Base-by-base conservation (phyloP, 1,140 invertebrate species). In the Drosophila bocki region DNA sequence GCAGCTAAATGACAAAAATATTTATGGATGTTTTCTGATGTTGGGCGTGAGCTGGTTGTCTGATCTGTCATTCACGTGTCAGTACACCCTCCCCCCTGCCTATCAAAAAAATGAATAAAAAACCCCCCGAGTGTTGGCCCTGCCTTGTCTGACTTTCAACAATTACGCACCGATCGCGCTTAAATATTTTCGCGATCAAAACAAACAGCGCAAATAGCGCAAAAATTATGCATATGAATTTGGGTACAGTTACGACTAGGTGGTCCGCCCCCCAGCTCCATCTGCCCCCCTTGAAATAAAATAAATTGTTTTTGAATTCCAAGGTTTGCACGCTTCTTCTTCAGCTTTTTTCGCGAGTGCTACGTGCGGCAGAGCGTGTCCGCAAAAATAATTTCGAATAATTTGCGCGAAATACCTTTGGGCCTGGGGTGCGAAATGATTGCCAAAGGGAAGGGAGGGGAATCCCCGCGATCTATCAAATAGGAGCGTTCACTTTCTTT, bases 11-110 rank as follows among this genome's bases (percentile, higher is more conserved):
- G 84, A 88, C 85, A 84, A 88, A 88, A 90, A 88, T 88, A 88
- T 88, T 88, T 88, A 88, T 90, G 81, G 84, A 88, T 84, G 80
- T 80, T 80, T 84, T 78, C 62, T 71, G 59, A 75, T 82, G 75
- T 60, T 82, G 83, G 68, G 59, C 83, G 83, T 88, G 85, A 84
- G 72, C 44, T 80, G 84, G 54, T 71, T 88, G 48, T 77, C 51
- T 75, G 82, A 90, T 90, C 83, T 77, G 42, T 76, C 80, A 87
- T 58, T 72, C 76, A 75, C 59, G 45, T 72, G 59, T 62, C 75
- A 41, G 15, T 22, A 41, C 68, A 60, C 51, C 72, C 22, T 8
- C 48, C 15, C 41, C 37, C 12, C 65, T 17, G 2, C 47, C 47
- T 11, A 29, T 29, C 2, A 7, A 13, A 6, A 44, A 19, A 44